phyloP scores from a whole-genome alignment of 2,113 vertebrate species.

The Bombycilla garrulus region DNA sequence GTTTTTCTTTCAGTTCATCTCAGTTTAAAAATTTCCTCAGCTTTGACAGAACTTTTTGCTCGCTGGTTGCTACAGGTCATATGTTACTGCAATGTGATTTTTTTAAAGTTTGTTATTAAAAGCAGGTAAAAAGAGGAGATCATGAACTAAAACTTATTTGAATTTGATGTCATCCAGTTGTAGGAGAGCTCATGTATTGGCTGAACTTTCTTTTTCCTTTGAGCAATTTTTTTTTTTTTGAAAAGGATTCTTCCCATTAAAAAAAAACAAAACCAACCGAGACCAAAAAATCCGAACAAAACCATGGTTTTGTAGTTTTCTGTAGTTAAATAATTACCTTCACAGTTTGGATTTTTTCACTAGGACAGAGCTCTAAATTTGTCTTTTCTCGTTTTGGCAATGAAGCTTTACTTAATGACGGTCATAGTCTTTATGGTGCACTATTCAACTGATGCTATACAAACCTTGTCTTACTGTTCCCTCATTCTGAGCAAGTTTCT shows the following conservation, averaged over 20 bases:
- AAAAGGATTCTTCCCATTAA: neutral
- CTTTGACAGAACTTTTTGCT: neutral
- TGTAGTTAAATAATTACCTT: neutral
- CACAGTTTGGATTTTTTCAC: neutral
- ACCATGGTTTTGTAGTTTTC: neutral
- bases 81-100: neutral
- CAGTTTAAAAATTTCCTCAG: neutral
- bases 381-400: neutral
- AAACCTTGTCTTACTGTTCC: neutral
- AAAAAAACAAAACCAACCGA: neutral
- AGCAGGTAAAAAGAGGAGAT: neutral
- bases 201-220: neutral
- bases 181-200: neutral
- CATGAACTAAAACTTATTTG: neutral
- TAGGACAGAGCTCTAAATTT: neutral
- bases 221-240: neutral
- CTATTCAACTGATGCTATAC: neutral
- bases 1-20: neutral
- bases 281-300: no score
- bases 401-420: neutral
- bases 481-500: neutral
- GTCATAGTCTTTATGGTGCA: neutral
- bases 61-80: neutral
- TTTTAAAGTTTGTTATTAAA: neutral
- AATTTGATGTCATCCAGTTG: neutral